phyloP scores from a whole-genome alignment of 2,113 vertebrate genomes.

The Prionailurus viverrinus region DNA sequence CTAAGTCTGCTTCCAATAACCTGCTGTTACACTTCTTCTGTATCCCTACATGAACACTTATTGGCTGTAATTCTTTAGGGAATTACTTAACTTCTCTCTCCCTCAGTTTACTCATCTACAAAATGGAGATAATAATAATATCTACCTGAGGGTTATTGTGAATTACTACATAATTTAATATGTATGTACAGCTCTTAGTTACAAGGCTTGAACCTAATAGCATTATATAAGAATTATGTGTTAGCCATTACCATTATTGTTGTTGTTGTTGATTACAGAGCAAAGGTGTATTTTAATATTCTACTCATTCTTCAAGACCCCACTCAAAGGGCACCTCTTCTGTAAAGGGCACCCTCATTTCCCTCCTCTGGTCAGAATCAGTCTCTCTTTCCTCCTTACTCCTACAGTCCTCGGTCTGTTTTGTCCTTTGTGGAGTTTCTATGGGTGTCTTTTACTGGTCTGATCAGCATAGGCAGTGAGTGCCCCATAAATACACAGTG shows the following conservation, averaged over 20 bases:
- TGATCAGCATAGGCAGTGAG: neutral
- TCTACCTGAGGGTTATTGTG: neutral
- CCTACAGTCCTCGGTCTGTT: neutral
- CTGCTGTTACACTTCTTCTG: neutral
- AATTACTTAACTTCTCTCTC: neutral
- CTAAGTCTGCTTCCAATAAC: neutral
- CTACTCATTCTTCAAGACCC: neutral
- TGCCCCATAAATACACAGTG: neutral
- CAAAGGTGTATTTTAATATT: neutral
- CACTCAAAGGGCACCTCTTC: neutral
- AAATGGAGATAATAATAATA: neutral
- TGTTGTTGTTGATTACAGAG: neutral
- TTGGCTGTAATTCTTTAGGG: neutral
- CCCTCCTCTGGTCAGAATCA: neutral
- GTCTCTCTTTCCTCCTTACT: neutral
- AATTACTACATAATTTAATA: constrained; percentile 34
- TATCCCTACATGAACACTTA: neutral
- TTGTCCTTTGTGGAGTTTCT: neutral
- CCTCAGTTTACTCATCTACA: constrained; percentile 3
- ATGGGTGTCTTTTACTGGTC: neutral
- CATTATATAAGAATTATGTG: neutral
- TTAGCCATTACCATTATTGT: neutral
- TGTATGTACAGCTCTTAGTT: neutral
- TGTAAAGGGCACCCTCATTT: neutral
- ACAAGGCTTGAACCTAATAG: neutral